Percentiles rank a stretch among this genome's conserved stretches.
Conservation (phyloP, 2,113 vertebrate species). For the Penelope pileata region DNA sequence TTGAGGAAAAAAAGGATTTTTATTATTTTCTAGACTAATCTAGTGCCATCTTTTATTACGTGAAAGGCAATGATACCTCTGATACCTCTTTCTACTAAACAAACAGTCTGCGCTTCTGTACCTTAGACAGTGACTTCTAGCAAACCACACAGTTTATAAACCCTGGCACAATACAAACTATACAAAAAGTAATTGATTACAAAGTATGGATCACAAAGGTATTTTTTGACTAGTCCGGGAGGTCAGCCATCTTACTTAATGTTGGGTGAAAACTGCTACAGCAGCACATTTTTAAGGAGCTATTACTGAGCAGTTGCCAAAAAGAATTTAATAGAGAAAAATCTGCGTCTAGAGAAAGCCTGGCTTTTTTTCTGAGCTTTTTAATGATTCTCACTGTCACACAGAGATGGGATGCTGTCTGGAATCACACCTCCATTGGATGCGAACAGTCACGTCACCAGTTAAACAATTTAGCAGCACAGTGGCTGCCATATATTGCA, state of each 20-base stretch:
- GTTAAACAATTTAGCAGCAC: background rate
- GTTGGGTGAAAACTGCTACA: background rate
- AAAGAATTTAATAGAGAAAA: background rate
- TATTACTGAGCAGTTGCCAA: background rate
- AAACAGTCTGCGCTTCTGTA: background rate
- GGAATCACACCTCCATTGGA: background rate
- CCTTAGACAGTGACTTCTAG: background rate
- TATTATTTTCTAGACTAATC: background rate
- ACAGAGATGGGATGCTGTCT: background rate
- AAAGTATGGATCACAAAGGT: background rate
- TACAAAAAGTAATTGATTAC: background rate
- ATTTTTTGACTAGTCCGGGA: background rate
- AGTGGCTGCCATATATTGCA: background rate
- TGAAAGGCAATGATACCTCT: background rate
- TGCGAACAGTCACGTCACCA: background rate
- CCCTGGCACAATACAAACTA: background rate
- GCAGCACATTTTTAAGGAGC: slow-evolving; percentile 32
- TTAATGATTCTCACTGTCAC: background rate
- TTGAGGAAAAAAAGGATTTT: background rate
- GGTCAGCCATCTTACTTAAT: background rate
- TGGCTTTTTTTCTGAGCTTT: background rate
- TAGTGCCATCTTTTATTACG: background rate
- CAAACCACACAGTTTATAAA: background rate
- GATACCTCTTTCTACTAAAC: background rate
- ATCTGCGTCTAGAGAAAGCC: background rate